These are phyloP conservation scores for Hydrophis major DNA, from an alignment of 2,797 vertebrate genomes.

Conservation along the genomic window DNA sequence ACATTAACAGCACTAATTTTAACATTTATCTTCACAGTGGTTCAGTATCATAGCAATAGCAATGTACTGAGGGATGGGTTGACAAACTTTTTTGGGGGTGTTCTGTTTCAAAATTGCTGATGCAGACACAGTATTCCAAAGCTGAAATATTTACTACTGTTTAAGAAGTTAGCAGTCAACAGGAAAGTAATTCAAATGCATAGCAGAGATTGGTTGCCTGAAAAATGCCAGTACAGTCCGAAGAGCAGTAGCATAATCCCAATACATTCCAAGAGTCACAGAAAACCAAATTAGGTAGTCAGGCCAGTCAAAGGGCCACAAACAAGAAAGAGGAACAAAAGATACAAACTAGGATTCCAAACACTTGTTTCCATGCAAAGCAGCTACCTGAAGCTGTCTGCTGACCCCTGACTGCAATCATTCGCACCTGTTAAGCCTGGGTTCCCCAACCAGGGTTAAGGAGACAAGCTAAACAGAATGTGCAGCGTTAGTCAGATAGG, in stretches of 20 bases:
- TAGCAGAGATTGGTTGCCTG: background rate
- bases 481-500: too few species aligned
- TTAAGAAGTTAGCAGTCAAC: background rate
- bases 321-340: background rate
- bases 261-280: background rate
- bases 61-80: background rate
- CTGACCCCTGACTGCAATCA: background rate
- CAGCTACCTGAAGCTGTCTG: background rate
- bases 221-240: background rate
- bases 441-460: too few species aligned
- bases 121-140: background rate
- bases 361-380: background rate
- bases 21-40: background rate
- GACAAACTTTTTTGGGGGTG: background rate
- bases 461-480: too few species aligned
- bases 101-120: background rate
- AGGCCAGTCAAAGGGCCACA: background rate
- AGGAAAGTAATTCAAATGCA: background rate
- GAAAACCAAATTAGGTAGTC: background rate
- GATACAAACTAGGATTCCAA: background rate
- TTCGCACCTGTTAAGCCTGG: too few species aligned
- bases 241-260: background rate
- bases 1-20: background rate
- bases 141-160: background rate
- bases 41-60: background rate